Percentiles rank a stretch among this genome's conserved stretches.
Evolutionary conservation across 2,888 invertebrate species (phyloP).

Genomic region (Xestia xanthographa): DNA sequence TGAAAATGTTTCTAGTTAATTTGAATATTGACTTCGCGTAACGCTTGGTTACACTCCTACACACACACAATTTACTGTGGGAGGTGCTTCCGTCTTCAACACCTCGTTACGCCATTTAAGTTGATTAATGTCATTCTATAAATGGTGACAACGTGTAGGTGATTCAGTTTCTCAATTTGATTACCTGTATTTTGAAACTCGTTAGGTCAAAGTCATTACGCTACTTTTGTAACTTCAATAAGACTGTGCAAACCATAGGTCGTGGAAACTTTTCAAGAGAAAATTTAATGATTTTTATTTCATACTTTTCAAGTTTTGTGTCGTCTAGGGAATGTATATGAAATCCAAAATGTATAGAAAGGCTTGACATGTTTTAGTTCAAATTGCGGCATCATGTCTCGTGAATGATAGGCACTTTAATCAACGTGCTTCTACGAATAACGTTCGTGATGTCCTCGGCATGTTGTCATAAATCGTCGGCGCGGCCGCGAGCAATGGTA

Average conservation of each 20-base stretch:
- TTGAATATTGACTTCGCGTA: constrained; percentile 36
- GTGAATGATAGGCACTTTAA: constrained; percentile 68
- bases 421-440: constrained; percentile 60
- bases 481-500: constrained; percentile 68
- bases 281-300: not conserved
- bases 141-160: constrained; percentile 21
- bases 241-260: not conserved
- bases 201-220: not conserved
- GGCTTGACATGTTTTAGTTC: constrained; percentile 44
- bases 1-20: constrained; percentile 50
- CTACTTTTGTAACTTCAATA: not conserved
- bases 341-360: constrained; percentile 14
- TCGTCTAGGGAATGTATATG: not conserved
- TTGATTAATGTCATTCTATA: constrained; percentile 43
- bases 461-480: constrained; percentile 74
- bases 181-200: constrained; percentile 14
- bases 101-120: constrained; percentile 26
- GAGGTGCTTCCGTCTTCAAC: constrained; percentile 19
- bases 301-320: not conserved
- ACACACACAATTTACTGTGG: constrained; percentile 26
- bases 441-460: constrained; percentile 56
- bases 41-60: not conserved
- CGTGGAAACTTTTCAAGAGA: not conserved
- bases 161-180: constrained; percentile 5
- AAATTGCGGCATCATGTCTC: constrained; percentile 37